Conservation (phyloP, 1,140 invertebrate genomes). For the Tyrophagus putrescentiae region DNA sequence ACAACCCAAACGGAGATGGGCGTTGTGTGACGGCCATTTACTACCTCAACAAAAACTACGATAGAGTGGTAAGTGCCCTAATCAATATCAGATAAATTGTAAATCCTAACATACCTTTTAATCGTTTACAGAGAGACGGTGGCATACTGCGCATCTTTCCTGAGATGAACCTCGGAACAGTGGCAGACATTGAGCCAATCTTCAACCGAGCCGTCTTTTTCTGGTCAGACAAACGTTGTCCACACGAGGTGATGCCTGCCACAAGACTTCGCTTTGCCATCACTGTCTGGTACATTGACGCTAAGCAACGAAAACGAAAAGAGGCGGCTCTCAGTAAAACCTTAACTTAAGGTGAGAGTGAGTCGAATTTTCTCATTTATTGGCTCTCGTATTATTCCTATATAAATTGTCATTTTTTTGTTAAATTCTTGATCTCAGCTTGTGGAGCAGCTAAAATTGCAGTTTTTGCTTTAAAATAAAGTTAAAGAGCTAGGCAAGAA, state of each 20-base stretch:
- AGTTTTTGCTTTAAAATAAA: too few relatives aligned
- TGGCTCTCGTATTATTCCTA: too few relatives aligned
- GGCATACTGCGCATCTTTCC: conserved; percentile 71
- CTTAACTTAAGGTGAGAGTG: too few relatives aligned
- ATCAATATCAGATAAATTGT: neutral
- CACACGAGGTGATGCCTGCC: conserved; percentile 86
- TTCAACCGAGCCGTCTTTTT: conserved; percentile 89
- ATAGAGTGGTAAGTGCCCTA: conserved; percentile 40
- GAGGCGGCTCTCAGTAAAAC: too few relatives aligned
- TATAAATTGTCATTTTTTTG: too few relatives aligned
- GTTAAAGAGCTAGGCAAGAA: too few relatives aligned
- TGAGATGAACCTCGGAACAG: conserved; percentile 55
- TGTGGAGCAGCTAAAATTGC: too few relatives aligned
- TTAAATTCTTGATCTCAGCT: too few relatives aligned
- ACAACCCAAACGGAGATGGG: conserved; percentile 83
- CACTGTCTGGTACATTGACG: conserved; percentile 88
- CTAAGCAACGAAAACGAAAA: conserved; percentile 53
- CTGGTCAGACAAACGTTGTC: conserved; percentile 90
- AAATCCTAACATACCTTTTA: neutral
- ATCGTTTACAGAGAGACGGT: conserved; percentile 42
- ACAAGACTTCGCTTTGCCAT: conserved; percentile 76
- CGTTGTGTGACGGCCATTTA: conserved; percentile 88
- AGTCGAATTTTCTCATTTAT: too few relatives aligned
- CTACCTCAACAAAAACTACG: conserved; percentile 86
- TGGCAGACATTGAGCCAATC: conserved; percentile 76